A percentile compares a stretch with the other conserved stretches of the same genome.
These are phyloP conservation scores for Megalonaias nervosa DNA, from an alignment of 1,140 invertebrate genomes.

Conservation along the genomic window DNA sequence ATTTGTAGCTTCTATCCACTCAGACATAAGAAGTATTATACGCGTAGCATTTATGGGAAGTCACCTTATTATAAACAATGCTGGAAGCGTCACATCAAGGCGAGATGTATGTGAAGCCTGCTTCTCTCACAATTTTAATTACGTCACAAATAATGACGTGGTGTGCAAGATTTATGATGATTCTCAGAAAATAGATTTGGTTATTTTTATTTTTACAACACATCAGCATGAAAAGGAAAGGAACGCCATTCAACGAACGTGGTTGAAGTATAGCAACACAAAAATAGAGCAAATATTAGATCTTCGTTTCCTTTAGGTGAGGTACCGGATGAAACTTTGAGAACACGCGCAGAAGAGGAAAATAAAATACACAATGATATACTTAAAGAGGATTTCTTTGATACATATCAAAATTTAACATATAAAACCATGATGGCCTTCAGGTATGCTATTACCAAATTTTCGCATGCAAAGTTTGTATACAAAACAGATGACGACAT, in stretches of 20 bases:
- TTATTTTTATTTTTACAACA: conserved; percentile 27
- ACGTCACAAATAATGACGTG: conserved; percentile 14
- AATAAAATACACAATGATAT: conserved; percentile 78
- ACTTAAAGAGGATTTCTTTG: conserved; percentile 84
- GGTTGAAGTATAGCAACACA: conserved; percentile 32
- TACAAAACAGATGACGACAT: conserved; percentile 74
- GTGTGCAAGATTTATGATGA: conserved; percentile 9
- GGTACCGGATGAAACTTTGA: background rate
- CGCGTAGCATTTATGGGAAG: too few relatives aligned
- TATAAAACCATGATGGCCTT: conserved; percentile 89
- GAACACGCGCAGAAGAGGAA: conserved; percentile 72
- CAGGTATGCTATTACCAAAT: conserved; percentile 82
- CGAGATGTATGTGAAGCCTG: conserved; percentile 20
- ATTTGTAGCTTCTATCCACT: too few relatives aligned
- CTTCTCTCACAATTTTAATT: conserved; percentile 24
- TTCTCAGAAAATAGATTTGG: conserved; percentile 11
- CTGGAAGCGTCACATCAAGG: background rate
- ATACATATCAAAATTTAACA: conserved; percentile 87
- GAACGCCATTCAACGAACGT: conserved; percentile 40
- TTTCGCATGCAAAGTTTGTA: conserved; percentile 72
- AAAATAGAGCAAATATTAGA: conserved; percentile 40
- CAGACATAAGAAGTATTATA: too few relatives aligned
- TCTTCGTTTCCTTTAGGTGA: conserved; percentile 40
- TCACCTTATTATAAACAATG: too few relatives aligned
- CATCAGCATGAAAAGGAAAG: conserved; percentile 20